Base-by-base conservation (phyloP, 2,888 invertebrate species). In the Drosophila austrosaltans region DNA sequence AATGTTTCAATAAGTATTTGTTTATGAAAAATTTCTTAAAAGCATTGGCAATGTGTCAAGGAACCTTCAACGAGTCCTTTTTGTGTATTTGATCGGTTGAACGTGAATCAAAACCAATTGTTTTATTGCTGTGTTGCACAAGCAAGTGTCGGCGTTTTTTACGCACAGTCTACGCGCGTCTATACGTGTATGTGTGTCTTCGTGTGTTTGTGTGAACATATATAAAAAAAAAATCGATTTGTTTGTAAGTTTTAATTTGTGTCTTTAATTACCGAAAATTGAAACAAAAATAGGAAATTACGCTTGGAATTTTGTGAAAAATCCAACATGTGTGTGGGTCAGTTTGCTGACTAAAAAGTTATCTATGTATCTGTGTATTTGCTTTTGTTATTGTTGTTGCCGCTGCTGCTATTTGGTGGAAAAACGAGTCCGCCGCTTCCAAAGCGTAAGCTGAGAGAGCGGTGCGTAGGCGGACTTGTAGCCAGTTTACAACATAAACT, bases 381-480 rank as follows among this genome's bases (percentile, higher is more conserved):
- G 48, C 25, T 48, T 48, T 36, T 62, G 44, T 6, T 42, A 42
- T 56, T 62, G 39, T 56, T 62, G 39, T 36, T 57, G 30, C 10
- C 39, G 36, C 57, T 22, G 53, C 25, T 73, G 70, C 12, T 64
- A 68, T 66, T 69, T 36, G 25, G 76, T 70, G 40, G 63, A 63
- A 54, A 28, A 79, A 78, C 82, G 73, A 75, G 87, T 83, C 80
- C 69, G 40, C 40, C 61, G 32, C 54, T 32, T 16, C n/a, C 48
- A 8, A 3, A 48, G 48, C 48, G 48, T 48, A 48, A 25, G 48
- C 22, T 25, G 3, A 36, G 32, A 58, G 16, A 36, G 54, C 62
- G 32, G 59, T 72, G 83, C 82, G 83, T 83, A 78, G 83, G 83
- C 87, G 83, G 87, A 80, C 84, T 75, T 66, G 82, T 82, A 80